phyloP scores from a whole-genome alignment of 2,113 vertebrate genomes.

The Tragelaphus scriptus region DNA sequence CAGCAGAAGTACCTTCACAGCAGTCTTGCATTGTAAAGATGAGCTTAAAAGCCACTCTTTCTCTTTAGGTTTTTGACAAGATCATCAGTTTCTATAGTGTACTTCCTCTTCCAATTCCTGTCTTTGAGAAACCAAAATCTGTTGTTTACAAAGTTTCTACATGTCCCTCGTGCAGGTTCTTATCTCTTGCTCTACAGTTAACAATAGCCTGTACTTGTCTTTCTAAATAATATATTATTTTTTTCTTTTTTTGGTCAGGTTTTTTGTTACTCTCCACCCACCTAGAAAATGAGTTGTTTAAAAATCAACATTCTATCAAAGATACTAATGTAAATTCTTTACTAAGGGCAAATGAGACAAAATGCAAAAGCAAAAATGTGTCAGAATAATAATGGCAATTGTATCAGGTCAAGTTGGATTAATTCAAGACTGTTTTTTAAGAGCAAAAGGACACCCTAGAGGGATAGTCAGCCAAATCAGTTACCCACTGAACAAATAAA shows the following conservation, averaged over 20 bases:
- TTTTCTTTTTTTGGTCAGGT: background rate
- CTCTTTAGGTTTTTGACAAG: background rate
- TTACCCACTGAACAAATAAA: background rate
- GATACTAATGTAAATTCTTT: background rate
- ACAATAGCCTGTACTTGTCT: background rate
- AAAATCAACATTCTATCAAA: background rate
- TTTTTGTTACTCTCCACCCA: background rate
- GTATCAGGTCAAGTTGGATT: background rate
- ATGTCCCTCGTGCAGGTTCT: background rate
- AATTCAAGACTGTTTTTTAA: background rate
- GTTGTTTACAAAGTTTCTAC: background rate
- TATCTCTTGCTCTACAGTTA: background rate
- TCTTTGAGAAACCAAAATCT: background rate
- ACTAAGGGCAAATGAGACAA: background rate
- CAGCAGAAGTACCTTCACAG: background rate
- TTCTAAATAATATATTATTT: background rate
- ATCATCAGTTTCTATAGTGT: background rate
- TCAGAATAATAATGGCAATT: background rate
- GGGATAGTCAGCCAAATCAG: background rate
- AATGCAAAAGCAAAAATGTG: background rate
- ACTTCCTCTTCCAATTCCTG: background rate
- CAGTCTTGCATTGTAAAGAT: constrained; percentile 38
- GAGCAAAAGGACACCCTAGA: background rate
- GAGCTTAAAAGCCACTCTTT: background rate
- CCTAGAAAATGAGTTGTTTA: background rate